Percentiles rank a stretch among this genome's conserved stretches.
Conservation (phyloP, 2,113 vertebrate genomes). For the Grammomys dolichurus region DNA sequence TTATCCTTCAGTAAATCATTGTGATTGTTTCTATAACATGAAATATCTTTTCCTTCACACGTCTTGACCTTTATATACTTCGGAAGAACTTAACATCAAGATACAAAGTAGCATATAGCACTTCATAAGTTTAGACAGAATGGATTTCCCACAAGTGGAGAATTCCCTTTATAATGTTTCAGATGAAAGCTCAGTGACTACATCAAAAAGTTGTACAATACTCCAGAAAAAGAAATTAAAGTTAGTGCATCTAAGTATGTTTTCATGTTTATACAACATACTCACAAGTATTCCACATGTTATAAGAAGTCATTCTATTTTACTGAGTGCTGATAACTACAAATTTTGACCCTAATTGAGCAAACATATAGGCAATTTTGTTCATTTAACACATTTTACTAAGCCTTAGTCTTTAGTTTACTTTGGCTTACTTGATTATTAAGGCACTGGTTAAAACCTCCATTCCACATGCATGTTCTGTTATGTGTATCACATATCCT, state of each 20-base stretch:
- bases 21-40: slow-evolving; percentile 61
- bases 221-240: background rate
- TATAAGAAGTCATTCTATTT: background rate
- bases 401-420: background rate
- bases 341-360: background rate
- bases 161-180: slow-evolving; percentile 55
- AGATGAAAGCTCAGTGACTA: background rate
- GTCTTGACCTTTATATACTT: slow-evolving; percentile 59
- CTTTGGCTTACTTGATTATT: background rate
- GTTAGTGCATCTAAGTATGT: background rate
- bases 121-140: slow-evolving; percentile 41
- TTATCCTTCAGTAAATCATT: slow-evolving; percentile 50
- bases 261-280: background rate
- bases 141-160: slow-evolving; percentile 13
- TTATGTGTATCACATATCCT: background rate
- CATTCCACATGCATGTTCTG: background rate
- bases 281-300: background rate
- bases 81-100: background rate
- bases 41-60: slow-evolving; percentile 66
- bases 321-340: background rate
- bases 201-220: background rate
- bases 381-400: background rate
- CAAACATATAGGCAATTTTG: background rate
- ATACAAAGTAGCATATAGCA: slow-evolving; percentile 45
- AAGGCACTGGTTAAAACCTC: background rate